Evolutionary conservation across 2,797 vertebrate species (phyloP).

Genomic region (Todus mexicanus): DNA sequence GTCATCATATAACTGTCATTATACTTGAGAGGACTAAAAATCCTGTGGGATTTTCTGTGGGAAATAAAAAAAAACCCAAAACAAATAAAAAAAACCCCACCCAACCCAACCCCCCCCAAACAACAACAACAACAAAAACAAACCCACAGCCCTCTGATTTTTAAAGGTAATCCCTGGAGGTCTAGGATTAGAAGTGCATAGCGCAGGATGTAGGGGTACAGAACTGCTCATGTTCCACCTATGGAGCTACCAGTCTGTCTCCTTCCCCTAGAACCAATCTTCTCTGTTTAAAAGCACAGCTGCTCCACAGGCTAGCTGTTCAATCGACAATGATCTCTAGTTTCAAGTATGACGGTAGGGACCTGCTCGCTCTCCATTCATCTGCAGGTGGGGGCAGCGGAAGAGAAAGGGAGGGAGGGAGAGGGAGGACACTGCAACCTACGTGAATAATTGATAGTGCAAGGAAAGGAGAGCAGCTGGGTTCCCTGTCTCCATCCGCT

Average conservation of each 20-base stretch:
- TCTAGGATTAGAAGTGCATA: neutral
- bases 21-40: neutral
- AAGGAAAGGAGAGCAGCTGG: constrained; percentile 54
- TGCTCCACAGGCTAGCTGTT: neutral
- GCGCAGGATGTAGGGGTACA: neutral
- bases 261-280: neutral
- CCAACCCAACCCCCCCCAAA: too few relatives aligned
- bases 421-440: constrained; percentile 62
- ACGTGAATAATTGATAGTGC: constrained; percentile 68
- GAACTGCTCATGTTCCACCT: neutral
- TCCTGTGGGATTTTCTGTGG: neutral
- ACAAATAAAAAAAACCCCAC: neutral
- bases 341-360: neutral
- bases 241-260: neutral
- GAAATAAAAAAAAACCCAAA: too few relatives aligned
- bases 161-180: constrained; percentile 9
- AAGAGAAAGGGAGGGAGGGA: constrained; percentile 11
- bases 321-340: neutral
- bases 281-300: neutral
- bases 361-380: neutral
- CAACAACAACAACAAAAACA: too few relatives aligned
- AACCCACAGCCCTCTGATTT: neutral
- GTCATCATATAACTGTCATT: neutral
- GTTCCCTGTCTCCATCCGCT: constrained; percentile 42
- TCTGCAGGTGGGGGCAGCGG: constrained; percentile 49